phyloP scores from a whole-genome alignment of 2,113 vertebrate genomes.

The Paradoxurus hermaphroditus region DNA sequence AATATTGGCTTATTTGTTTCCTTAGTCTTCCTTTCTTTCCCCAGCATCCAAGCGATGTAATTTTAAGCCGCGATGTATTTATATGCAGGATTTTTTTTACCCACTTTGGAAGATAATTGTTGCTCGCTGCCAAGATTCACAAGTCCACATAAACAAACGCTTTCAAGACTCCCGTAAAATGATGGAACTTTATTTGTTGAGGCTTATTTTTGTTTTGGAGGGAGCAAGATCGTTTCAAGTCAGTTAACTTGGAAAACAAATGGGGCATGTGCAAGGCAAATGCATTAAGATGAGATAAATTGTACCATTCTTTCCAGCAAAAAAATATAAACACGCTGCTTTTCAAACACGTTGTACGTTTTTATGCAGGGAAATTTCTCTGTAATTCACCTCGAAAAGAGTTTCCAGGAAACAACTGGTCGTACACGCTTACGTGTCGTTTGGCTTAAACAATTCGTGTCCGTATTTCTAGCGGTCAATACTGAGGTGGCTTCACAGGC shows the following conservation, averaged over 20 bases:
- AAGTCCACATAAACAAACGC: constrained; percentile 29
- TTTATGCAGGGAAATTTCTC: neutral
- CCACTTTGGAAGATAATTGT: constrained; percentile 72
- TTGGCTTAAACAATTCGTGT: neutral
- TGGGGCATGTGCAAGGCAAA: neutral
- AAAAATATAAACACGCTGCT: neutral
- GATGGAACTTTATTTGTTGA: neutral
- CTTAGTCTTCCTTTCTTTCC: constrained; percentile 69
- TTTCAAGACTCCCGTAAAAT: neutral
- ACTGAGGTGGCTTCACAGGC: neutral
- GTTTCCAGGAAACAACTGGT: neutral
- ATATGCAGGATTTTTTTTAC: constrained; percentile 46
- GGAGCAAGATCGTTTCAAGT: neutral
- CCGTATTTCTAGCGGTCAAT: neutral
- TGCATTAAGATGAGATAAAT: neutral
- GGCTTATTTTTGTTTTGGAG: constrained; percentile 35
- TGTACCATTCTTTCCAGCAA: neutral
- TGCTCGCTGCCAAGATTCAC: constrained; percentile 56
- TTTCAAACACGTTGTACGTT: neutral
- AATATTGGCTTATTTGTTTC: constrained; percentile 83
- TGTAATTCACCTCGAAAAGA: neutral
- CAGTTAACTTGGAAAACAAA: neutral
- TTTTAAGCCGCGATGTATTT: constrained; percentile 78
- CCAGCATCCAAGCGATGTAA: constrained; percentile 78
- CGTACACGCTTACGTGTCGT: neutral